phyloP scores from a whole-genome alignment of 2,888 invertebrate species.

The Incurvaria masculella region DNA sequence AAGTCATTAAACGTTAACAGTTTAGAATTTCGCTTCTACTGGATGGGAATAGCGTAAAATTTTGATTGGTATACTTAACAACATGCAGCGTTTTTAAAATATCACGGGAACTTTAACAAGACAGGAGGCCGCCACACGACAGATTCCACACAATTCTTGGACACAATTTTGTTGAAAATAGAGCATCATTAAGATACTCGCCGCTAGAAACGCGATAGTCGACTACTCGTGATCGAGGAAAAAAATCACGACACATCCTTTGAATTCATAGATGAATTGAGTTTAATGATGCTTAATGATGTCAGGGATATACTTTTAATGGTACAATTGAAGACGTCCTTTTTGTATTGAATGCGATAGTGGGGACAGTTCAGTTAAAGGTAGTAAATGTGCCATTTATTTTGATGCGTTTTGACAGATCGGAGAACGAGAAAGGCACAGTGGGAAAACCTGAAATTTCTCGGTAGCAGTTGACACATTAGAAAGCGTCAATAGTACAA shows the following conservation, averaged over 20 bases:
- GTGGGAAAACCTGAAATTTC: too few relatives aligned
- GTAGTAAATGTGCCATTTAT: too few relatives aligned
- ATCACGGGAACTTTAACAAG: conserved; percentile 15
- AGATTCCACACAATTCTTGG: conserved; percentile 26
- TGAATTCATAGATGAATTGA: conserved; percentile 23
- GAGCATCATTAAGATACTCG: conserved; percentile 34
- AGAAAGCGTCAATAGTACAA: too few relatives aligned
- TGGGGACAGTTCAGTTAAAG: too few relatives aligned
- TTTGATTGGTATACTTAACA: conserved; percentile 14
- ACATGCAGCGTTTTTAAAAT: not conserved
- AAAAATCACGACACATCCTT: conserved; percentile 18
- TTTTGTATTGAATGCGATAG: too few relatives aligned
- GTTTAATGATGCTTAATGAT: conserved; percentile 28
- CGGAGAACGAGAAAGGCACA: too few relatives aligned
- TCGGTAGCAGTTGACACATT: too few relatives aligned
- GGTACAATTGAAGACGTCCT: not conserved
- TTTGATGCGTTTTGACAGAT: too few relatives aligned
- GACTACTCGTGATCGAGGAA: not conserved
- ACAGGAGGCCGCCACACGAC: conserved; percentile 26
- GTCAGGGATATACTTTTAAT: conserved; percentile 10
- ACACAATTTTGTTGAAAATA: conserved; percentile 34
- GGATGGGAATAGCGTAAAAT: conserved; percentile 11
- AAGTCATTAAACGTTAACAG: conserved; percentile 15
- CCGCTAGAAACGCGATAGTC: not conserved
- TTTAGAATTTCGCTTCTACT: conserved; percentile 14